Evolutionary conservation across 2,113 vertebrate species (phyloP), one percentile per base, ranked within the genome.

Genomic region (Psettodes erumei): DNA sequence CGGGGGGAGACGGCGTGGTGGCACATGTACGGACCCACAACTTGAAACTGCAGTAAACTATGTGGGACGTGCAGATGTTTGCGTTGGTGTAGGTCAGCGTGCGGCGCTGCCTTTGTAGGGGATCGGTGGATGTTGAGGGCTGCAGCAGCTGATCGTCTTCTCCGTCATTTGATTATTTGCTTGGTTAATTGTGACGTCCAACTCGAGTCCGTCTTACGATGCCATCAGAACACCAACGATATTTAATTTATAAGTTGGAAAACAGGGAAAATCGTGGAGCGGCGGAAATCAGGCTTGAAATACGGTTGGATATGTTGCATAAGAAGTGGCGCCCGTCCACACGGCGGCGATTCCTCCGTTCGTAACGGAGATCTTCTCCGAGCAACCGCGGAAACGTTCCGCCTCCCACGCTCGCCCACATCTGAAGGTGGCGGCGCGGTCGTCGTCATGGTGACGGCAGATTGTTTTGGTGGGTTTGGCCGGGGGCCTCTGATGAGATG

Each of bases 391-490:
- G 77, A 73, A 76, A 86, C 27, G 32, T 79, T 71, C 56, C 58
- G 45, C 68, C 63, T 72, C 68, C 79, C 53, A 64, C 74, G 10
- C 54, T 43, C 58, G 8, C 13, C 78, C 75, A 76, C 86, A 86
- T 86, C 37, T 82, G 53, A 85, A 30, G 62, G 42, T 27, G 27
- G n/a, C 33, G 1, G 65, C 4, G 0, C 12, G 9, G 71, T 75
- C 42, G 71, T 75, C 42, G 71, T 64, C 69, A n/a, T 38, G 64
- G 82, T n/a, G 50, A 56, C 60, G 0, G 15, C 35, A 30, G 48
- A 48, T 80, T 77, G 65, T 85, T 85, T 78, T 77, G 72, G 27
- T 68, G 54, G 55, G 37, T 78, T 69, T 71, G 0, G 32, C 16
- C 15, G 51, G 27, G 33, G 54, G 12, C 37, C n/a, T 79, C 47